Evolutionary conservation across 2,113 vertebrate species (phyloP).

Genomic region (Nothobranchius furzeri): DNA sequence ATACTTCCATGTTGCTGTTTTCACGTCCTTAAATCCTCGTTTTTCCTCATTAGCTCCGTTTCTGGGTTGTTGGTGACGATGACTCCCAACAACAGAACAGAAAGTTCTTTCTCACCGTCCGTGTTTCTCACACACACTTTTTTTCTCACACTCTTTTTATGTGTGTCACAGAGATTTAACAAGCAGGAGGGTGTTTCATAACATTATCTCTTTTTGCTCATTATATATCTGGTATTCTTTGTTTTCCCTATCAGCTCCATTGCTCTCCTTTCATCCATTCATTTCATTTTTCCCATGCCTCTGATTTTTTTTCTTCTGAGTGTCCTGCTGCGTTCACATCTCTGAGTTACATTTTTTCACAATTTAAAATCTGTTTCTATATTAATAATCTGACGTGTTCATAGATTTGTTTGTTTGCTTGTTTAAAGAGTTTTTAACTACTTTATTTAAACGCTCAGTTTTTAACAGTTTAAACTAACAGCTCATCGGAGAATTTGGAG

Average conservation of each 20-base stretch:
- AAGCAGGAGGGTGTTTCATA: conserved; percentile 37
- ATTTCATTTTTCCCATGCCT: conserved; percentile 1
- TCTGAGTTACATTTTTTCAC: background rate
- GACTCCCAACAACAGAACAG: conserved; percentile 19
- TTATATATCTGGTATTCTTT: conserved; percentile 40
- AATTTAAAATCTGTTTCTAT: background rate
- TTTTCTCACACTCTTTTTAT: background rate
- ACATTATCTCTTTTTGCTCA: conserved; percentile 29
- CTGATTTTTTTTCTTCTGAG: background rate
- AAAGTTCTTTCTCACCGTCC: conserved; percentile 14
- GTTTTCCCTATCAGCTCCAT: conserved; percentile 24
- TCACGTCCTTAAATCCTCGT: background rate
- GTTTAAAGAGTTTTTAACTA: too few relatives aligned
- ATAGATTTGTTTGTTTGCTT: too few relatives aligned
- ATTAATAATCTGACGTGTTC: too few relatives aligned
- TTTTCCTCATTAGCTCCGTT: background rate
- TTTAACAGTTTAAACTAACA: too few relatives aligned
- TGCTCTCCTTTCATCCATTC: conserved; percentile 17
- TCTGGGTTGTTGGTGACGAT: conserved; percentile 4
- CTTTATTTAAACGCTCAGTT: too few relatives aligned
- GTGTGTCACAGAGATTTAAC: conserved; percentile 41
- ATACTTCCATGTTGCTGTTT: too few relatives aligned
- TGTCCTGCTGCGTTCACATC: conserved; percentile 3
- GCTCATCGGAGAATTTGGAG: too few relatives aligned
- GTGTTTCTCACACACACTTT: conserved; percentile 10